Conservation (phyloP, 2,113 vertebrate species). For the Misgurnus mizolepis region DNA sequence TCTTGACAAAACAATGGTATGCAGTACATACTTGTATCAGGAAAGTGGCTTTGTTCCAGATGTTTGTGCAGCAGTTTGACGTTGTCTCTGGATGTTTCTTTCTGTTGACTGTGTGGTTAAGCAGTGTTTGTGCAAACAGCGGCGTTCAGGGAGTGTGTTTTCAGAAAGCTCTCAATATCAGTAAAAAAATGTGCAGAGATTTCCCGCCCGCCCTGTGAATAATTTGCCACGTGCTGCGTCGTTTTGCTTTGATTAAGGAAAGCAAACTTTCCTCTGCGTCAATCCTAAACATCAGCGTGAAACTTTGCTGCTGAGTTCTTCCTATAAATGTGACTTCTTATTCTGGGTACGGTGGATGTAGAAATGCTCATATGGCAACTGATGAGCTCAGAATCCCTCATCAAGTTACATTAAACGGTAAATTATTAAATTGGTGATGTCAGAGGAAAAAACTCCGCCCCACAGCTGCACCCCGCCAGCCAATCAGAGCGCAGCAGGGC, state of each 20-base stretch:
- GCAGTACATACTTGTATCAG: background rate
- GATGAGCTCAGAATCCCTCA: slow-evolving; percentile 46
- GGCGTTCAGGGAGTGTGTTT: slow-evolving; percentile 6
- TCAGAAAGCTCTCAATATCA: background rate
- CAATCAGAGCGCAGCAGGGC: slow-evolving; percentile 64
- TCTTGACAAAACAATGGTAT: background rate
- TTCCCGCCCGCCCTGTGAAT: background rate
- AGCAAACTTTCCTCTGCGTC: slow-evolving; percentile 12
- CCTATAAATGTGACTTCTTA: background rate
- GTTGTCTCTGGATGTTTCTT: background rate
- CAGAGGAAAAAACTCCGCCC: slow-evolving; percentile 41
- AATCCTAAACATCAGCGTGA: slow-evolving; percentile 33
- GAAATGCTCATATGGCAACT: slow-evolving; percentile 31
- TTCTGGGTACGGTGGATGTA: background rate
- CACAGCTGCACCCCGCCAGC: slow-evolving; percentile 58
- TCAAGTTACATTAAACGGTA: slow-evolving; percentile 67
- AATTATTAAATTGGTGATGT: slow-evolving; percentile 69
- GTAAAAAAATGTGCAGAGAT: slow-evolving; percentile 10
- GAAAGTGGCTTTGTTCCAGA: background rate
- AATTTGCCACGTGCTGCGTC: slow-evolving; percentile 12
- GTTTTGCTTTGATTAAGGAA: slow-evolving; percentile 42
- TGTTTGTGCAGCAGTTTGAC: slow-evolving; percentile 7
- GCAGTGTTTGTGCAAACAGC: slow-evolving; percentile 5
- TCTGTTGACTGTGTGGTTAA: slow-evolving; percentile 21
- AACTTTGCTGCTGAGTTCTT: slow-evolving; percentile 12